Conservation (phyloP, 2,113 vertebrate species). For the Balaeniceps rex region DNA sequence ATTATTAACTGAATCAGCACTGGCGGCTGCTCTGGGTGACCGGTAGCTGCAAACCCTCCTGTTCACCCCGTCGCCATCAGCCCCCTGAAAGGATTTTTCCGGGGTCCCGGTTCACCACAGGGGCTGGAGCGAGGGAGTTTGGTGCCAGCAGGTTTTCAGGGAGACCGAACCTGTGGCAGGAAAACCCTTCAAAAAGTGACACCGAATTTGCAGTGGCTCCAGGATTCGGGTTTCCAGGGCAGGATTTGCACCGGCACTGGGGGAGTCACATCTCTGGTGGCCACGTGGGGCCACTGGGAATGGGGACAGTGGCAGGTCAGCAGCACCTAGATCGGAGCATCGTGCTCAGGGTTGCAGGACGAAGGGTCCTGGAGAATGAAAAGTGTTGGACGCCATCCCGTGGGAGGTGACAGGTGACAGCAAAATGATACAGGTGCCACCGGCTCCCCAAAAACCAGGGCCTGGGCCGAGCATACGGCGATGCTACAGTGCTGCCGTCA, state of each 20-base stretch:
- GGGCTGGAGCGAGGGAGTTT: background rate
- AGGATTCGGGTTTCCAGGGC: background rate
- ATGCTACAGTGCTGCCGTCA: fast-evolving
- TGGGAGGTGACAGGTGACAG: background rate
- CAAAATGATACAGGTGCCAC: background rate
- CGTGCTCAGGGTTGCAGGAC: background rate
- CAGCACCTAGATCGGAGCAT: fast-evolving
- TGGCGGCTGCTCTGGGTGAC: background rate
- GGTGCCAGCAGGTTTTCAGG: background rate
- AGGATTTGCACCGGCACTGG: background rate
- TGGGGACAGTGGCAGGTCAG: background rate
- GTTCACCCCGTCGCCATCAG: background rate
- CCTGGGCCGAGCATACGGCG: fast-evolving
- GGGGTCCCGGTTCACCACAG: fast-evolving
- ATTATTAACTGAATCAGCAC: background rate
- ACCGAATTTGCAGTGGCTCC: fast-evolving
- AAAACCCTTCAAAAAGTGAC: background rate
- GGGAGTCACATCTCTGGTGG: background rate
- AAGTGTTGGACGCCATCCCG: background rate
- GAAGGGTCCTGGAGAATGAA: background rate
- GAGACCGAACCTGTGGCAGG: background rate
- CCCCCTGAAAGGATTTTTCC: background rate
- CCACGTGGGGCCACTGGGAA: background rate
- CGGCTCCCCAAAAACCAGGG: background rate
- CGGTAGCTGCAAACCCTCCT: background rate